Evolutionary conservation across 2,888 invertebrate species (phyloP).

Genomic region (Cryptocheilus praepositus): DNA sequence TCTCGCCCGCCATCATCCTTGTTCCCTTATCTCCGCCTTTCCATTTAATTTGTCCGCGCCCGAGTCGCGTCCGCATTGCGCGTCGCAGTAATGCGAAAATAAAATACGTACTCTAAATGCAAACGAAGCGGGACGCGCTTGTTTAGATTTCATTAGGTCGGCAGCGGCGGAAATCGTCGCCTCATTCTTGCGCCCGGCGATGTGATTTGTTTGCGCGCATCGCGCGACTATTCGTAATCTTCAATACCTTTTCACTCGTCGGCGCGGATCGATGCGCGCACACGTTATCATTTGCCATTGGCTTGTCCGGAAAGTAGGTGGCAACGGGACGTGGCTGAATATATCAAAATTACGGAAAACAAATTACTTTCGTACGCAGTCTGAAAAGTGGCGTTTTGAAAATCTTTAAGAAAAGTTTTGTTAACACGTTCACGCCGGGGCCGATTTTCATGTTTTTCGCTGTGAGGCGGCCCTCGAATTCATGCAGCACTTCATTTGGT

Average conservation of each 20-base stretch:
- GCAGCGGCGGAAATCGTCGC: neutral
- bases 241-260: neutral
- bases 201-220: conserved; percentile 14
- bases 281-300: too few species aligned
- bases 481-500: too few species aligned
- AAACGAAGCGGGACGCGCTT: conserved; percentile 3
- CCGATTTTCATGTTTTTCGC: too few species aligned
- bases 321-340: too few species aligned
- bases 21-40: conserved; percentile 17
- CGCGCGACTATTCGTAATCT: conserved; percentile 10
- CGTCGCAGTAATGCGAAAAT: conserved; percentile 4
- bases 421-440: too few species aligned
- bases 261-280: neutral
- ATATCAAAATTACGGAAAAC: too few species aligned
- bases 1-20: conserved; percentile 27
- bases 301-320: too few species aligned
- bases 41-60: conserved; percentile 6
- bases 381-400: too few species aligned
- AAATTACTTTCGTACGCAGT: too few species aligned
- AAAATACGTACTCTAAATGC: conserved; percentile 14
- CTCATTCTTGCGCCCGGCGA: neutral
- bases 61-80: neutral
- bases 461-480: too few species aligned
- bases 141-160: conserved; percentile 21
- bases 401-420: too few species aligned